Evolutionary conservation across 2,113 vertebrate genomes (phyloP).

Genomic region (Toxotes chatareus): DNA sequence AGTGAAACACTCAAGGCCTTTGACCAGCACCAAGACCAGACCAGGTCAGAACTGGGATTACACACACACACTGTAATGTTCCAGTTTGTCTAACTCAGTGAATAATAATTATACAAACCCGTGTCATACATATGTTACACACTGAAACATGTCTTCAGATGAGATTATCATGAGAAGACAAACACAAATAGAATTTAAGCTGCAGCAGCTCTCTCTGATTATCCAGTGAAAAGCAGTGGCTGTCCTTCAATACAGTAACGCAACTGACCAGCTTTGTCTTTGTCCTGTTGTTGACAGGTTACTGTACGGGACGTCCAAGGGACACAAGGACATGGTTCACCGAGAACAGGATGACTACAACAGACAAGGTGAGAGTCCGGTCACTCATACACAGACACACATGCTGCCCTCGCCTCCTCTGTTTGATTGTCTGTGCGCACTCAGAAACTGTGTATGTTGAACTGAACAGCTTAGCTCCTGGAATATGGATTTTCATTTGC

Average conservation of each 20-base stretch:
- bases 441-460: no score
- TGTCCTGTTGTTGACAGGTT: slow-evolving; percentile 73
- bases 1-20: slow-evolving; percentile 98
- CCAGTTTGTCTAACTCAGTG: not conserved
- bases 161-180: not conserved
- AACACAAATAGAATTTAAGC: not conserved
- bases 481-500: no score
- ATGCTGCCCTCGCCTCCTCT: not conserved
- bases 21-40: slow-evolving; percentile 95
- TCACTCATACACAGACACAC: not conserved
- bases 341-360: slow-evolving; percentile 91
- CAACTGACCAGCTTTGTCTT: not conserved
- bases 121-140: not conserved
- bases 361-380: slow-evolving; percentile 88
- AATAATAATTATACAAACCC: not conserved
- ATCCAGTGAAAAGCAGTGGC: not conserved
- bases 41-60: slow-evolving; percentile 61
- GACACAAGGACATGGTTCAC: slow-evolving; percentile 94
- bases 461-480: no score
- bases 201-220: not conserved
- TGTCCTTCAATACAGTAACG: not conserved
- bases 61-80: not conserved
- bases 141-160: not conserved
- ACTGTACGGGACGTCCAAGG: slow-evolving; percentile 88
- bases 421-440: not conserved